A percentile compares a stretch with the other conserved stretches of the same genome.
Conservation (phyloP, 2,888 invertebrate genomes). For the Dryobotodes eremita region DNA sequence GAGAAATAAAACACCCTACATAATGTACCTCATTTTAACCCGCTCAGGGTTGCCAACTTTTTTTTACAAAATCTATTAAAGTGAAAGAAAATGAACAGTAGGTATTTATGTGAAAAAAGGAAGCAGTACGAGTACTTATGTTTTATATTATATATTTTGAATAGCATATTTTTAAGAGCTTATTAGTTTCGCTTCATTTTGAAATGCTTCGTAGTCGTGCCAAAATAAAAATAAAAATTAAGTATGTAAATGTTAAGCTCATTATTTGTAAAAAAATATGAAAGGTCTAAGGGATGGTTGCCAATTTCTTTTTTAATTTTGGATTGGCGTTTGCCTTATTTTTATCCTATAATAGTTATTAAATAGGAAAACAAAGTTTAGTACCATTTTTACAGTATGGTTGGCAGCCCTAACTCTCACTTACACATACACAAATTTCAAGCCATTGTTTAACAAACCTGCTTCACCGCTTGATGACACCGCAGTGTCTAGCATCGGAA, state of each 20-base stretch:
- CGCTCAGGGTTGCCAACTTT: not conserved
- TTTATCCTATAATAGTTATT: not conserved
- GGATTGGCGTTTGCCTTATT: not conserved
- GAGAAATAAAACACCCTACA: conserved; percentile 34
- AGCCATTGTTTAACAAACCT: not conserved
- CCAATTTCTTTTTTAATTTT: not conserved
- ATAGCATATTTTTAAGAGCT: not conserved
- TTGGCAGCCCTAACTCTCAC: conserved; percentile 39
- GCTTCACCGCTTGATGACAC: conserved; percentile 49
- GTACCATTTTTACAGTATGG: not conserved
- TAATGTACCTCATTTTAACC: conserved; percentile 24
- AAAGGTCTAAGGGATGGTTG: not conserved
- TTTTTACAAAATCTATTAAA: not conserved
- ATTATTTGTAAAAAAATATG: not conserved
- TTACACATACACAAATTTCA: conserved; percentile 25
- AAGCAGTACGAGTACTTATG: too few relatives aligned
- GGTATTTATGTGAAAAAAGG: too few relatives aligned
- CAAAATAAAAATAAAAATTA: too few relatives aligned
- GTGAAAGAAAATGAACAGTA: not conserved
- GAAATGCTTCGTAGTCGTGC: not conserved
- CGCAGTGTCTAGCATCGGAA: conserved; percentile 45
- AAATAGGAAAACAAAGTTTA: not conserved
- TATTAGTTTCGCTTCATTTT: too few relatives aligned
- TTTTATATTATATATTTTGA: not conserved
- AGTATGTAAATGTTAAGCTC: not conserved